Percentiles rank a stretch among this genome's conserved stretches.
phyloP scores from a whole-genome alignment of 1,140 invertebrate species.

The Mycetomoellerius zeteki region DNA sequence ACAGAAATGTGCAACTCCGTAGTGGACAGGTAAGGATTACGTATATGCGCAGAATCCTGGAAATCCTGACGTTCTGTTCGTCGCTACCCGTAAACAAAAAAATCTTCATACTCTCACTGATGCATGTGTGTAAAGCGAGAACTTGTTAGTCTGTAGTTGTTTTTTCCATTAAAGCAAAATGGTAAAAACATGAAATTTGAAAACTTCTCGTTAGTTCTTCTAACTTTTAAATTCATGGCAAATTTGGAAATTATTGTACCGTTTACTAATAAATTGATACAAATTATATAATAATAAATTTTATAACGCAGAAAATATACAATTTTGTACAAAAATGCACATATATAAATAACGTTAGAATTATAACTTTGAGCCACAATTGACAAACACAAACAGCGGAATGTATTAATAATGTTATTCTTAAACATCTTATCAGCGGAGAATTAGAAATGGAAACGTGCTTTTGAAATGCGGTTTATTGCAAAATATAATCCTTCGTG shows the following conservation, averaged over 20 bases:
- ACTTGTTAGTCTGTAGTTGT: constrained; percentile 59
- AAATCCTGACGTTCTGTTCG: constrained; percentile 59
- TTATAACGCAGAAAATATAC: background rate
- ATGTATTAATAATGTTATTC: background rate
- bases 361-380: background rate
- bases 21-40: constrained; percentile 59
- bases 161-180: constrained; percentile 7
- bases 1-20: constrained; percentile 23
- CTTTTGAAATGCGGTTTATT: no score
- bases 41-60: constrained; percentile 63
- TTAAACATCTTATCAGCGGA: no score
- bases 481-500: no score
- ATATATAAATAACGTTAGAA: background rate
- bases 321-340: background rate
- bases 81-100: constrained; percentile 39
- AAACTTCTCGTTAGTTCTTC: background rate
- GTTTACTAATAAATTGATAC: background rate
- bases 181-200: constrained; percentile 23
- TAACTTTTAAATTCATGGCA: background rate
- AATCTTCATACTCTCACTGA: constrained; percentile 34
- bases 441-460: no score
- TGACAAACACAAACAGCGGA: background rate
- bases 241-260: constrained; percentile 4
- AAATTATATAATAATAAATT: background rate
- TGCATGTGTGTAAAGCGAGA: background rate